Evolutionary conservation across 2,888 invertebrate genomes (phyloP).

Genomic region (Hyles lineata): DNA sequence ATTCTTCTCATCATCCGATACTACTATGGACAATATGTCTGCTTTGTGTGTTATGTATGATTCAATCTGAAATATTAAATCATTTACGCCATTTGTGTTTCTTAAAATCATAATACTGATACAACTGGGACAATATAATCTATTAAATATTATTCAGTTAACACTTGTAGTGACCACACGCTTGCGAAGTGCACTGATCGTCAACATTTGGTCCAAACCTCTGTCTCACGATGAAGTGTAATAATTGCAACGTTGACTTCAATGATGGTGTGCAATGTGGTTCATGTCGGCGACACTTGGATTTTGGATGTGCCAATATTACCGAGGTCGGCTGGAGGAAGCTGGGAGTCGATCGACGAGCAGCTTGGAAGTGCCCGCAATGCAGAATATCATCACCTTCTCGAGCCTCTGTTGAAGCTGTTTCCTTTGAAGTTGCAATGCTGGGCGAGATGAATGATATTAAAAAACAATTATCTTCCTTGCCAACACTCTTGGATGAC

Average conservation of each 20-base stretch:
- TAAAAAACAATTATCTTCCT: slow-evolving; percentile 1
- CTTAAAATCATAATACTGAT: too few relatives aligned
- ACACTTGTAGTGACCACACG: not conserved
- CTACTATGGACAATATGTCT: slow-evolving; percentile 90
- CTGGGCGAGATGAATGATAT: slow-evolving; percentile 28
- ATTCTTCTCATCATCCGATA: slow-evolving; percentile 88
- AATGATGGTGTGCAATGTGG: slow-evolving; percentile 25
- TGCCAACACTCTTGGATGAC: slow-evolving; percentile 20
- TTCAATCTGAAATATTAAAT: slow-evolving; percentile 83
- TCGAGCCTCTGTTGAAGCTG: not conserved
- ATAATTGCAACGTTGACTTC: too few relatives aligned
- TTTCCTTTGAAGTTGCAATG: slow-evolving; percentile 4
- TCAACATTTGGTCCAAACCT: too few relatives aligned
- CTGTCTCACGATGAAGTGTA: not conserved
- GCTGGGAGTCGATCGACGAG: slow-evolving; percentile 22
- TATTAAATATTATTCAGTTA: not conserved
- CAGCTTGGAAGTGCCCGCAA: slow-evolving; percentile 24
- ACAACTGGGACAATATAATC: not conserved
- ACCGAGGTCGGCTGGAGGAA: slow-evolving; percentile 29
- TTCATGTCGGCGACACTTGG: slow-evolving; percentile 10
- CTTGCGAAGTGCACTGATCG: too few relatives aligned
- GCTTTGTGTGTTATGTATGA: slow-evolving; percentile 92
- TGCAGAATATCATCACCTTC: slow-evolving; percentile 9
- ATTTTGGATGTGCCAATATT: slow-evolving; percentile 26
- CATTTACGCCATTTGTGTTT: not conserved